Evolutionary conservation across 2,113 vertebrate species (phyloP), one percentile per base, ranked within the genome.

Genomic region (Nycticorax nycticorax): DNA sequence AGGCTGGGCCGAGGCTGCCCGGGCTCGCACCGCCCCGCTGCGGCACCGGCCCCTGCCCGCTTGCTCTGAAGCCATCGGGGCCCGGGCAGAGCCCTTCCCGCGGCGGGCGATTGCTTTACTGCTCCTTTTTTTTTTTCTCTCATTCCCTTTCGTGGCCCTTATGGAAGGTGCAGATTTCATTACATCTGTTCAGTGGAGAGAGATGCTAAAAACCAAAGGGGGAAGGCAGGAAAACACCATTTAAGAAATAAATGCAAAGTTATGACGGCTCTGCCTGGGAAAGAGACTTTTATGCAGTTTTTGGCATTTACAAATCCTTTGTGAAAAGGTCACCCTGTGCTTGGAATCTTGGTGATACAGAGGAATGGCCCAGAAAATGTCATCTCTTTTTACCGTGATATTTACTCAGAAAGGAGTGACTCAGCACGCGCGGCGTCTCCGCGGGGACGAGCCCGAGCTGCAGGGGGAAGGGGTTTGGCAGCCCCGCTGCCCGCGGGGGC

Each of bases 241-340:
- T 94, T 91, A 81, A 81, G 83, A 85, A 97, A 81, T 90, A 93
- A 95, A 95, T 64, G 94, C 91, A 62, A 95, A 96, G 94, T 89
- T 96, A 72, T 93, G 96, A 96, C 47, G 93, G 95, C 92, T 94
- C 93, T 94, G 92, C 95, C 81, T 56, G 83, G 83, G 93, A 97
- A 95, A 97, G 94, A 97, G 96, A 90, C 97, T 98, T 98, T 98
- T 75, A 98, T 97, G 98, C 98, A 80, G 97, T 97, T 98, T 98
- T 97, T 98, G 98, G 98, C 98, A 98, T 98, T 98, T 98, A 98
- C 98, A 98, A 98, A 98, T 98, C 98, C 98, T 98, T 97, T 98
- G 98, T 98, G 98, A 97, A 98, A 98, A 98, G 98, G 98, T 98
- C 98, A 98, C 56, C 74, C 96, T 97, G 97, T 96, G 97, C 98